These are phyloP conservation scores for Erannis defoliaria DNA, from an alignment of 2,888 invertebrate genomes.

Conservation along the genomic window DNA sequence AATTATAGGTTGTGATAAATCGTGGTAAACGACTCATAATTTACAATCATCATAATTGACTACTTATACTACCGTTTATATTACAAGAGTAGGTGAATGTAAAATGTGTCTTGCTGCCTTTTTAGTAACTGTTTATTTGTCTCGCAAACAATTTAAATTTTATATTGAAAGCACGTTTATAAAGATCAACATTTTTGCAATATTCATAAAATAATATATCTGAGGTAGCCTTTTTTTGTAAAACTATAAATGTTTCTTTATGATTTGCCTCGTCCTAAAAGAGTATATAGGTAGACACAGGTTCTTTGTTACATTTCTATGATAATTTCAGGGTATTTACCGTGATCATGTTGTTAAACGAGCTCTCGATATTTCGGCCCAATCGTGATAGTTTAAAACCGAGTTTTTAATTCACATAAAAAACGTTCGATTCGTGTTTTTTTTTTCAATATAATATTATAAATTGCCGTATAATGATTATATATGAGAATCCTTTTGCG, in stretches of 20 bases:
- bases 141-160: conserved; percentile 9
- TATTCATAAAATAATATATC: not conserved
- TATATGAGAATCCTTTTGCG: too few relatives aligned
- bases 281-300: too few relatives aligned
- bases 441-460: too few relatives aligned
- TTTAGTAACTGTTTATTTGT: conserved; percentile 5
- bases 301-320: too few relatives aligned
- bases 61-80: conserved; percentile 24
- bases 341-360: too few relatives aligned
- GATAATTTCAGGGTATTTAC: too few relatives aligned
- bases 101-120: conserved; percentile 21
- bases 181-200: not conserved
- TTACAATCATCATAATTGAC: conserved; percentile 37
- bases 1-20: conserved; percentile 29
- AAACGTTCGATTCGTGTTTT: too few relatives aligned
- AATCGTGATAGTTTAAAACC: too few relatives aligned
- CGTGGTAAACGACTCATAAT: conserved; percentile 25
- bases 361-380: too few relatives aligned
- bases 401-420: not conserved
- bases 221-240: not conserved
- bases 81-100: conserved; percentile 24
- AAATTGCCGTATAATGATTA: too few relatives aligned
- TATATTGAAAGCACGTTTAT: conserved; percentile 6
- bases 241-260: not conserved
- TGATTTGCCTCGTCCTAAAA: too few relatives aligned